Conservation (phyloP, 1,140 invertebrate genomes). For the Leptinotarsa defecta region DNA sequence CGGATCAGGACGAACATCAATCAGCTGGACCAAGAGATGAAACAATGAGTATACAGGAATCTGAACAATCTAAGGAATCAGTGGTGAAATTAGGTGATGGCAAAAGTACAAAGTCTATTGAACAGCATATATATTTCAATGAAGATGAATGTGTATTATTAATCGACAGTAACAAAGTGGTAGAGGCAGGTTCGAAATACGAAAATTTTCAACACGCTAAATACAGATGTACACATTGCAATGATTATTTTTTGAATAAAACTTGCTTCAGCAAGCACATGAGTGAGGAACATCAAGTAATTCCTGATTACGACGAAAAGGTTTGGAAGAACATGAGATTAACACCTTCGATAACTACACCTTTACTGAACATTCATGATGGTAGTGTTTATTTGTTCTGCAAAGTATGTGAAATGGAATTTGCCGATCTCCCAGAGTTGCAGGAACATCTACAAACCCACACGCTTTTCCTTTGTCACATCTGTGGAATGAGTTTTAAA, state of each 20-base stretch:
- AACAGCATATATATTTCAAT: no score
- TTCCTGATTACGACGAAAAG: not conserved
- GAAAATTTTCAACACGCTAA: slow-evolving; percentile 6
- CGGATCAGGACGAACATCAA: no score
- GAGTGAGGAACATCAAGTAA: not conserved
- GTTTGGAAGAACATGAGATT: not conserved
- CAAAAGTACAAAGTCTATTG: no score
- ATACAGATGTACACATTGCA: not conserved
- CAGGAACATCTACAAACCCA: not conserved
- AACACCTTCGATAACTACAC: not conserved
- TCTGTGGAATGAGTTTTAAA: not conserved
- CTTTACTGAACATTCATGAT: not conserved
- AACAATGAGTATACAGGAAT: no score
- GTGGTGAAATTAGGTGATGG: no score
- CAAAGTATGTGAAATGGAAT: not conserved
- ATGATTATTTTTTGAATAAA: not conserved
- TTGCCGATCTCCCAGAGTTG: not conserved
- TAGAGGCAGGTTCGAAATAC: not conserved
- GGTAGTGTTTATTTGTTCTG: not conserved
- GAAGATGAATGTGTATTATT: not conserved
- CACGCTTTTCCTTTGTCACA: not conserved
- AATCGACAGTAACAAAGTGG: not conserved
- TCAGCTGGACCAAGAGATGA: no score
- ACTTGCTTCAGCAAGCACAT: not conserved
- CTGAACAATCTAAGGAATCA: no score